phyloP scores from a whole-genome alignment of 2,113 vertebrate genomes.

The Bothrops jararaca region DNA sequence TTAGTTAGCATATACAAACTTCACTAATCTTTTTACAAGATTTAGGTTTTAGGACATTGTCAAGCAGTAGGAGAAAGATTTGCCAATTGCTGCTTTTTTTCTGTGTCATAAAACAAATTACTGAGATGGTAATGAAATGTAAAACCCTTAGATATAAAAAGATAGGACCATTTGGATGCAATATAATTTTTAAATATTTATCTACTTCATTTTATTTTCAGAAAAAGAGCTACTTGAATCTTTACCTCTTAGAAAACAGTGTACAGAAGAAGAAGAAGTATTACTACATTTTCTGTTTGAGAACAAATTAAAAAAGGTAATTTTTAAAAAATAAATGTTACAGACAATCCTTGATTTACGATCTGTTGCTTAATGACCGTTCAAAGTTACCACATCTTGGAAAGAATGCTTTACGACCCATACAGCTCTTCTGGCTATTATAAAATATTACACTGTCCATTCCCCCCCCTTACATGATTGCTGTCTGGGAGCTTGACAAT shows the following conservation, averaged over 20 bases:
- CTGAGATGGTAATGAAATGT: neutral
- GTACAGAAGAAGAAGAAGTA: constrained; percentile 90
- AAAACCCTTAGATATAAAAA: neutral
- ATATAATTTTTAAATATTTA: neutral
- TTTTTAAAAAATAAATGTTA: neutral
- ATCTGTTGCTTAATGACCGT: neutral
- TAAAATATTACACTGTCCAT: too few species aligned
- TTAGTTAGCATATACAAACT: neutral
- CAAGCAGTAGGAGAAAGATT: neutral
- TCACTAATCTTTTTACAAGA: neutral
- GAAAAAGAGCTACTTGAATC: constrained; percentile 97
- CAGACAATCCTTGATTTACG: neutral
- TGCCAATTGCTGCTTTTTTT: neutral
- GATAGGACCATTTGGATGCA: neutral
- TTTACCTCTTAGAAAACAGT: constrained; percentile 90
- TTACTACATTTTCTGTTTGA: constrained; percentile 94
- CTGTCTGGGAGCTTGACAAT: too few species aligned
- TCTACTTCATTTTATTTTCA: constrained; percentile 47
- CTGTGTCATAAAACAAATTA: neutral
- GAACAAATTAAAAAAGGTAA: constrained; percentile 97
- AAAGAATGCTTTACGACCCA: neutral
- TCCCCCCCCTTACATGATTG: too few species aligned
- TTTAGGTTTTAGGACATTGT: neutral
- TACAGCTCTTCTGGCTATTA: neutral
- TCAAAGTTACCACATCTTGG: neutral